Base-by-base conservation (phyloP, 2,888 invertebrate genomes). In the Drosophila hawaiiensis region DNA sequence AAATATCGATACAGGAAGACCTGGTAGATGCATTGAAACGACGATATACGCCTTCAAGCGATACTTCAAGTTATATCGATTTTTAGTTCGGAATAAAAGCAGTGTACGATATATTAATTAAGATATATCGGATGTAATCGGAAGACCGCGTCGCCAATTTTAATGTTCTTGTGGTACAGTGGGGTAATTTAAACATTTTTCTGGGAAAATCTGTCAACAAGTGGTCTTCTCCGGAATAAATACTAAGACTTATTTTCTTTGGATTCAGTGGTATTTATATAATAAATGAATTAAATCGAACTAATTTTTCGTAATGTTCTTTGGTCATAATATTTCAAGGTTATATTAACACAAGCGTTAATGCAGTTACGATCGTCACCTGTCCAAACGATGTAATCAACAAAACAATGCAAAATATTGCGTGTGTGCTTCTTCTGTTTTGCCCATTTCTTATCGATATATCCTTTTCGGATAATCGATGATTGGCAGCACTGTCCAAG, bases 61-160 rank as follows among this genome's bases (percentile, higher is more conserved):
- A 69, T 69, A 53, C 4, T 16, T 53, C 7, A 9, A n/a, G 10
- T 1, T 1, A 22, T 12, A 28, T 59, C 69, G 69, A 68, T 69
- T 41, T 10, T 35, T n/a, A 2, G 3, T 29, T 56, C 14, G 41
- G 3, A 14, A 66, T 29, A 28, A 16, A 1, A 16, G 1, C 6
- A 29, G 10, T 19, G 10, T n/a, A 12, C 25, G 16, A 37, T 58
- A 31, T 29, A 10, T 41, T 58, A 22, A 10, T 22, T 10, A 2
- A 2, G 22, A 22, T 5, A 16, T 22, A 31, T 16, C 16, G 47
- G 22, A 25, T 58, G 22, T 31, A 29, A 43, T 58, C 41, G 41
- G 31, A 31, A 31, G 31, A 16, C 43, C 22, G 22, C 19, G 31
- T 4, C n/a, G 31, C 3, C 16, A 58, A 41, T 22, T 31, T 41